A percentile compares a stretch with the other conserved stretches of the same genome.
phyloP scores from a whole-genome alignment of 2,113 vertebrate genomes.

The Coreoperca whiteheadi region DNA sequence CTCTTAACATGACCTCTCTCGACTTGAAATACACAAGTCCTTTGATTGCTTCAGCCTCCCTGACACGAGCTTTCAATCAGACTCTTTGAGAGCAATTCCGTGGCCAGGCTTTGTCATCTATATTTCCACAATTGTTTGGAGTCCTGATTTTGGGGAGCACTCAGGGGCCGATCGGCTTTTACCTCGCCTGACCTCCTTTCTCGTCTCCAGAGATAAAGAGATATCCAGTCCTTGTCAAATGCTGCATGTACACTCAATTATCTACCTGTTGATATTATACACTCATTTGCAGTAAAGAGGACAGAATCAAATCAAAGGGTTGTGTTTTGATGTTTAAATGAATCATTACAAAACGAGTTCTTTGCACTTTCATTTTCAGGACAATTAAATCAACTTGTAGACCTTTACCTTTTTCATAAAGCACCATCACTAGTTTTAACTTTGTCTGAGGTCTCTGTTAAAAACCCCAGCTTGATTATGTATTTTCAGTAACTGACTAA shows the following conservation, averaged over 20 bases:
- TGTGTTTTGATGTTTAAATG: conserved; percentile 22
- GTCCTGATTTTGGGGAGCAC: conserved; percentile 70
- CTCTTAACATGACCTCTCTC: conserved; percentile 65
- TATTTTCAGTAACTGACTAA: conserved; percentile 53
- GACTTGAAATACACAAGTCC: conserved; percentile 75
- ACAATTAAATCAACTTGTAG: conserved; percentile 5
- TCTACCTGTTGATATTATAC: conserved; percentile 1
- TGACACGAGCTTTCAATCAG: conserved; percentile 79
- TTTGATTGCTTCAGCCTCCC: conserved; percentile 73
- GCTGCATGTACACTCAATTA: conserved; percentile 40
- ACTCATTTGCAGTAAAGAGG: not conserved
- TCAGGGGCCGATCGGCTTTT: conserved; percentile 61
- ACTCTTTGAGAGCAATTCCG: conserved; percentile 73
- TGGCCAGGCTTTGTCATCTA: conserved; percentile 68
- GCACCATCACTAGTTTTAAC: conserved; percentile 17
- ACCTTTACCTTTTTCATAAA: conserved; percentile 21
- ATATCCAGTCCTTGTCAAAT: conserved; percentile 45
- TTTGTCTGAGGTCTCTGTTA: conserved; percentile 2
- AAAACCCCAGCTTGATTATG: conserved; percentile 24
- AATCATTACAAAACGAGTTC: not conserved
- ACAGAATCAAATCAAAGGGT: conserved; percentile 32
- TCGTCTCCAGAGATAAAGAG: conserved; percentile 53
- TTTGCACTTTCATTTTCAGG: conserved; percentile 19
- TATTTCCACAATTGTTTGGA: conserved; percentile 75
- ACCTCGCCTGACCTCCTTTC: conserved; percentile 44